Conservation (phyloP, 2,888 invertebrate genomes). For the Incurvaria masculella region DNA sequence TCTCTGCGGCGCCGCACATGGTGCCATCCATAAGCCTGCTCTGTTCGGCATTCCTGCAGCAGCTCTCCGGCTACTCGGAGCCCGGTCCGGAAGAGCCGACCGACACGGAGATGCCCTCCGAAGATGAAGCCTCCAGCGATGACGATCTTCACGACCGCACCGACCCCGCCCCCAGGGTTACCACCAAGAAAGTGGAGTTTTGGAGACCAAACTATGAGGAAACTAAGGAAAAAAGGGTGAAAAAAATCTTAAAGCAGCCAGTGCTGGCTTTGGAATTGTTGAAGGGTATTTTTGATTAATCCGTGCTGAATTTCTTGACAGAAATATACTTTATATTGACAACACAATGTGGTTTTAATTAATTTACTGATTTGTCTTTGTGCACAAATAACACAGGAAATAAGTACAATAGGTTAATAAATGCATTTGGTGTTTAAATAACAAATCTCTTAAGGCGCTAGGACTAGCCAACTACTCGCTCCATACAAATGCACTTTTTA, state of each 20-base stretch:
- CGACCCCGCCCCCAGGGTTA: conserved; percentile 21
- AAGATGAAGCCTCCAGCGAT: conserved; percentile 30
- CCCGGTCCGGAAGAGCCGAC: conserved; percentile 2
- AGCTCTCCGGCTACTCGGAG: conserved; percentile 35
- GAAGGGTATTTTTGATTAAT: neutral
- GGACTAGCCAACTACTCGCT: too few relatives aligned
- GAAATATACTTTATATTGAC: too few relatives aligned
- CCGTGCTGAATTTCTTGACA: too few relatives aligned
- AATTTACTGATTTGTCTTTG: too few relatives aligned
- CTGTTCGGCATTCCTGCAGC: conserved; percentile 40
- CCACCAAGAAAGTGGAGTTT: conserved; percentile 29
- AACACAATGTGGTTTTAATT: too few relatives aligned
- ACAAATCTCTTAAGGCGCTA: too few relatives aligned
- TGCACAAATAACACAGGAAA: too few relatives aligned
- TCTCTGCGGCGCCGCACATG: conserved; percentile 45
- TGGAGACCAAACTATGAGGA: conserved; percentile 44
- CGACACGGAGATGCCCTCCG: conserved; percentile 23
- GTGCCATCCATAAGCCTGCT: conserved; percentile 41
- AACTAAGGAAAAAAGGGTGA: conserved; percentile 44
- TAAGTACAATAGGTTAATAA: too few relatives aligned
- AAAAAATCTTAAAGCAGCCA: conserved; percentile 34
- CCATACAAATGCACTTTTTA: too few relatives aligned
- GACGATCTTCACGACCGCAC: conserved; percentile 29
- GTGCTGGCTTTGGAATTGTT: neutral
- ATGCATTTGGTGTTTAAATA: too few relatives aligned